phyloP scores from a whole-genome alignment of 2,888 invertebrate species.

The Hypolimnas misippus region DNA sequence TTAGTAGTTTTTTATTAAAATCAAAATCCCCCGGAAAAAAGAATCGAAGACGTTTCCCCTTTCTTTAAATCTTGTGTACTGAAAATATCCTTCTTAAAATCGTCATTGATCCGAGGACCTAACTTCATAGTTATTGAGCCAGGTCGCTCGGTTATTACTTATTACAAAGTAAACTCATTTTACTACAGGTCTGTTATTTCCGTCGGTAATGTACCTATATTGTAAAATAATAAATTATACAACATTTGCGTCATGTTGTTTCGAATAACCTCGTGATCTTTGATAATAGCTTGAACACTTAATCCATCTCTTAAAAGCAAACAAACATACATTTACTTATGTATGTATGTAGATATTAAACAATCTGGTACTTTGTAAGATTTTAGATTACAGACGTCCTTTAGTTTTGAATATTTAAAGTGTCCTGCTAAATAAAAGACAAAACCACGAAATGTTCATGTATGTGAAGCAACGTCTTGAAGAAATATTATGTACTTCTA shows the following conservation, averaged over 20 bases:
- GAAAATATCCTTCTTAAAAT: no score
- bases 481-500: no score
- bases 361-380: background rate
- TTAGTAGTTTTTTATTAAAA: no score
- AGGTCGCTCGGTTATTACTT: background rate
- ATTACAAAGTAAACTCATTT: constrained; percentile 7
- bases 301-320: constrained; percentile 13
- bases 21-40: no score
- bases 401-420: no score
- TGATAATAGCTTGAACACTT: constrained; percentile 20
- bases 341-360: background rate
- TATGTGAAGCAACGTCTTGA: no score
- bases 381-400: no score
- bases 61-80: no score
- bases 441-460: no score
- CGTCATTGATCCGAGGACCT: background rate
- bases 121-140: constrained; percentile 1
- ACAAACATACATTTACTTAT: background rate
- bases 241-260: constrained; percentile 25
- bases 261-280: constrained; percentile 29
- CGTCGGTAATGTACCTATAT: constrained; percentile 1
- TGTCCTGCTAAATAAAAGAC: no score
- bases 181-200: background rate
- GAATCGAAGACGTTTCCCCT: no score
- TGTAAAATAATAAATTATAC: constrained; percentile 18